A percentile compares a stretch with the other conserved stretches of the same genome.
Conservation (phyloP, 2,888 invertebrate genomes). For the Ennomos quercinarius region DNA sequence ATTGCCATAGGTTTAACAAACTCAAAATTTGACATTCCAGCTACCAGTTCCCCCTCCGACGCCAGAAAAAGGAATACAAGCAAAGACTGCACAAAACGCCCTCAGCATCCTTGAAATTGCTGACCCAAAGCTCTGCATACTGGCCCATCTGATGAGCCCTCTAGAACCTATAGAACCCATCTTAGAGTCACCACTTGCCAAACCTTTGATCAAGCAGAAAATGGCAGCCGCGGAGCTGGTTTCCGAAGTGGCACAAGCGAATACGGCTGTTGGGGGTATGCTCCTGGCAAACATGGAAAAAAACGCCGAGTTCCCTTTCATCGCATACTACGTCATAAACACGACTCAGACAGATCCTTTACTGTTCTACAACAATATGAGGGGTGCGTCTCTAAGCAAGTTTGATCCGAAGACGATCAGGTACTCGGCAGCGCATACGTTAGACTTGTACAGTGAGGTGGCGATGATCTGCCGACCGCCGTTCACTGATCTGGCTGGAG, state of each 20-base stretch:
- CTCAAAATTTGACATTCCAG: conserved; percentile 57
- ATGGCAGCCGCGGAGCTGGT: conserved; percentile 91
- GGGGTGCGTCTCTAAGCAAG: conserved; percentile 92
- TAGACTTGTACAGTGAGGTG: conserved; percentile 95
- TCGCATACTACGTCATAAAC: conserved; percentile 95
- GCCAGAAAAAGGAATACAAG: conserved; percentile 86
- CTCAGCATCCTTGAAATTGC: conserved; percentile 93
- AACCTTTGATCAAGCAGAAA: conserved; percentile 92
- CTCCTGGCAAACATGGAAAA: conserved; percentile 95
- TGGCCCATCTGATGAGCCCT: conserved; percentile 96
- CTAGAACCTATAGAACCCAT: conserved; percentile 94
- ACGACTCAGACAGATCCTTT: conserved; percentile 94
- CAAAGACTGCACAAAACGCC: conserved; percentile 87
- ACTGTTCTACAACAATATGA: conserved; percentile 93
- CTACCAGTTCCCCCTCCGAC: conserved; percentile 88
- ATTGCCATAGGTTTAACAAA: not conserved
- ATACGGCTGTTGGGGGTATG: conserved; percentile 92
- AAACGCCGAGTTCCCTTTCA: conserved; percentile 96
- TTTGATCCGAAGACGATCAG: conserved; percentile 92
- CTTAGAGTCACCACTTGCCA: conserved; percentile 92
- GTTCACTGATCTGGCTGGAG: conserved; percentile 90
- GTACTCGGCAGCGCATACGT: conserved; percentile 94
- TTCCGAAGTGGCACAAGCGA: conserved; percentile 90
- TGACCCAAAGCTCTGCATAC: conserved; percentile 94
- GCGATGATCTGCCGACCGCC: conserved; percentile 96